Base-by-base conservation (phyloP, 2,888 invertebrate species). In the Axea sp. region DNA sequence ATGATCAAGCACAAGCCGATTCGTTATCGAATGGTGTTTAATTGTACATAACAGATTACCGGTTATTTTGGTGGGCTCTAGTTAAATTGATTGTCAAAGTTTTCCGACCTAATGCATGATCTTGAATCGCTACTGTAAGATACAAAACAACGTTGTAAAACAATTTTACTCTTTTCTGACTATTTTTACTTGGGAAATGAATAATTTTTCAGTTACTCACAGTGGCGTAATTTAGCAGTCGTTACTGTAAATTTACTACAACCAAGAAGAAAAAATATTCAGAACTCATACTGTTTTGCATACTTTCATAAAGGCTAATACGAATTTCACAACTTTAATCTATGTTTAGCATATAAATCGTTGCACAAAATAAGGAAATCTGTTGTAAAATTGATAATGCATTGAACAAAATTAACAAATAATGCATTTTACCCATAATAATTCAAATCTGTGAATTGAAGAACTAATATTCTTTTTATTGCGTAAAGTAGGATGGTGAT, bases 181-280 rank as follows among this genome's bases (percentile, higher is more conserved):
- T 15, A 24, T 19, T 31, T 57, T 24, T 9, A 9, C 12, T 15
- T 33, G 4, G 9, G n/a, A 51, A 60, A 60, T 68, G 59, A 60
- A 33, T 68, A 26, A 57, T 57, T 55, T 49, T 49, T 39, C 43
- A 31, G 49, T 59, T 41, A 14, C 19, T 26, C 15, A 35, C 24
- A 51, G 49, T 68, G 67, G 41, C 12, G 41, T 59, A 59, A 68
- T 59, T 68, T 51, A 28, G 30, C 51, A 51, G 59, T 51, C 35
- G 51, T 35, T 24, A 19, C 55, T 30, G 47, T 65, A 45, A 51
- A 65, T 65, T 55, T 37, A 14, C 15, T 5, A 17, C 3, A 9
- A 3, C 3, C 8, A 0, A 8, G 43, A 28, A 15, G 19, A 45
- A 45, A 4, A 9, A 28, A 5, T 5, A n/a, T 14, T 8, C 1